Evolutionary conservation across 2,113 vertebrate genomes (phyloP), one percentile per base, ranked within the genome.

Genomic region (Amphilophus citrinellus): DNA sequence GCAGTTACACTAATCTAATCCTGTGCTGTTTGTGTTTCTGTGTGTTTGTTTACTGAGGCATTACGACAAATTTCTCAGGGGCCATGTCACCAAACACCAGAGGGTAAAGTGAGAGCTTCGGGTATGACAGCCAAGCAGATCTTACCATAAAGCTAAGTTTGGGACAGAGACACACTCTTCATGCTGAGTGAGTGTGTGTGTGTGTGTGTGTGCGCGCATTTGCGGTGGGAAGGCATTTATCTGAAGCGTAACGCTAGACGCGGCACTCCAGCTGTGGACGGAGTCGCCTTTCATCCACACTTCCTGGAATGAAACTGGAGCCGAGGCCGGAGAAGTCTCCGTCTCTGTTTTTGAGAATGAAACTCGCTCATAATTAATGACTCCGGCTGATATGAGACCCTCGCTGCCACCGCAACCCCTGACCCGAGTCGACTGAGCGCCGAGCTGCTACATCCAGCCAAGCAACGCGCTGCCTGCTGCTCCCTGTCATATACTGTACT

Each of bases 311-410:
- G 91, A 92, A 90, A 94, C 39, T 24, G 1, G 84, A 94, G 80
- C 77, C 0, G 71, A 11, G 11, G 73, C 42, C 1, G 61, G 47
- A 81, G 80, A 60, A 30, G 85, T 68, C 82, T 73, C 61, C 42
- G n/a, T 75, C 79, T 89, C 77, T 0, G 76, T 87, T 92, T 91
- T 92, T 91, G 35, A 91, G 90, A 91, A 91, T 91, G 87, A 89
- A 92, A 80, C 85, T 83, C 18, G 32, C 87, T 86, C 83, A 92
- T 93, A 87, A 93, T 93, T 87, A 83, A 93, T 88, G 89, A 87
- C 32, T 24, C 42, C 1, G 22, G 75, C 60, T 58, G 83, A 87
- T 85, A 79, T 18, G 77, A 83, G 79, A 82, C 79, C 63, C 59
- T 15, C 66, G 5, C 61, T 47, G 53, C 62, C 58, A 30, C 71